Conservation (phyloP, 2,888 invertebrate genomes). For the Coecobrya sp. region DNA sequence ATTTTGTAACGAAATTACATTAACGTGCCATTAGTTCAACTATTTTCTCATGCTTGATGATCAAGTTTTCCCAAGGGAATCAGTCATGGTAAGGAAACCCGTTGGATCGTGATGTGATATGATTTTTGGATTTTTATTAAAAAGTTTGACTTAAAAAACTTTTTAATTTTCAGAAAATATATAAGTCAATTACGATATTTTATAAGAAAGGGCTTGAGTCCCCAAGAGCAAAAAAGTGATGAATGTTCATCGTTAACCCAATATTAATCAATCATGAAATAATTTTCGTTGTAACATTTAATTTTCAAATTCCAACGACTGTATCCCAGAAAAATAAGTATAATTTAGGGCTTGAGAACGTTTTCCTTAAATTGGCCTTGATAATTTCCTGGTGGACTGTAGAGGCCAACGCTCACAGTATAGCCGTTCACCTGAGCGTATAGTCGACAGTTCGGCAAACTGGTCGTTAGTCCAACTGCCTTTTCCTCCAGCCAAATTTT, state of each 20-base stretch:
- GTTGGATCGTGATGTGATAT: no score
- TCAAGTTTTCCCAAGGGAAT: background rate
- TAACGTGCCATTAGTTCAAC: background rate
- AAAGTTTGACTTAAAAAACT: constrained; percentile 2
- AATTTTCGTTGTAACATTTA: background rate
- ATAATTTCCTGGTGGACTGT: constrained; percentile 68
- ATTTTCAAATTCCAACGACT: background rate
- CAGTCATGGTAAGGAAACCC: background rate
- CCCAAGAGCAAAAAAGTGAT: background rate
- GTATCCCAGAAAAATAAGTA: background rate
- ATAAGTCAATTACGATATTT: background rate
- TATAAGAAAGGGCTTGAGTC: background rate
- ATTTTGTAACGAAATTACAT: background rate
- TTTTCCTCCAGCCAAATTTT: constrained; percentile 63
- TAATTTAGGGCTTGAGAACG: constrained; percentile 57
- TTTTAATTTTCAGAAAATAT: background rate
- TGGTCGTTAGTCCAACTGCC: constrained; percentile 58
- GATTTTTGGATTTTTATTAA: background rate
- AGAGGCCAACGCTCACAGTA: constrained; percentile 44
- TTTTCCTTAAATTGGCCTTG: constrained; percentile 64
- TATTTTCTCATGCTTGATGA: background rate
- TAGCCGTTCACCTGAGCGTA: constrained; percentile 41
- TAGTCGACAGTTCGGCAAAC: constrained; percentile 53
- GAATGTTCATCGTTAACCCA: no score
- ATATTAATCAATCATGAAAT: no score